phyloP scores from a whole-genome alignment of 2,888 invertebrate genomes.

The Plagiodera versicolora region DNA sequence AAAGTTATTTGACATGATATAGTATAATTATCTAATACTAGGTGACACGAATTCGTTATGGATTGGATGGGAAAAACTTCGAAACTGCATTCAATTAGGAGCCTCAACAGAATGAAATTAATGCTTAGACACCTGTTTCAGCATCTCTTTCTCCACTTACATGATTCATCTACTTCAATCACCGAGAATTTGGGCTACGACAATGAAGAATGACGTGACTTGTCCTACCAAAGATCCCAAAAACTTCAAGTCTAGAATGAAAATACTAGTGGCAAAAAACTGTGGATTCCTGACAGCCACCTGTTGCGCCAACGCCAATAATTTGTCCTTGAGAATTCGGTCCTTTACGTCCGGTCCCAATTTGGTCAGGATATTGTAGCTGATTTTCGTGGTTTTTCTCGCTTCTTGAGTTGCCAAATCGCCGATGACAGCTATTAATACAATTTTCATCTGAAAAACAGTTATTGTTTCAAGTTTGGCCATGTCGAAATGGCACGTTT shows the following conservation, averaged over 20 bases:
- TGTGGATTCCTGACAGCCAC: conserved; percentile 28
- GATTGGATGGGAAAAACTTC: too few relatives aligned
- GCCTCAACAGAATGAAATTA: too few relatives aligned
- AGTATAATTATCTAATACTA: too few relatives aligned
- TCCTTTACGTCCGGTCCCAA: not conserved
- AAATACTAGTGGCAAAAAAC: conserved; percentile 41
- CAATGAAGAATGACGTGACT: conserved; percentile 41
- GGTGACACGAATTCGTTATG: too few relatives aligned
- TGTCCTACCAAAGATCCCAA: conserved; percentile 38
- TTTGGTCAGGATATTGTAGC: not conserved
- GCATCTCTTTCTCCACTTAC: too few relatives aligned
- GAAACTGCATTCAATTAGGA: too few relatives aligned
- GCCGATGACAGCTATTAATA: not conserved
- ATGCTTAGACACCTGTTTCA: too few relatives aligned
- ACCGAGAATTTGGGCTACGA: conserved; percentile 37
- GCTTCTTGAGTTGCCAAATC: not conserved
- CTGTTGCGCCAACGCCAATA: conserved; percentile 28
- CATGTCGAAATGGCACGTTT: too few relatives aligned
- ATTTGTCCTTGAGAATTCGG: not conserved
- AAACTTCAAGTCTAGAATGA: conserved; percentile 18
- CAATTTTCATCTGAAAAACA: not conserved
- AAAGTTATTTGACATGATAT: too few relatives aligned
- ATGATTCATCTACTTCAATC: not conserved
- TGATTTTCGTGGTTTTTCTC: not conserved
- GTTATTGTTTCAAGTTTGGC: too few relatives aligned